Conservation (phyloP, 2,797 vertebrate genomes). For the Simalia tracyae region DNA sequence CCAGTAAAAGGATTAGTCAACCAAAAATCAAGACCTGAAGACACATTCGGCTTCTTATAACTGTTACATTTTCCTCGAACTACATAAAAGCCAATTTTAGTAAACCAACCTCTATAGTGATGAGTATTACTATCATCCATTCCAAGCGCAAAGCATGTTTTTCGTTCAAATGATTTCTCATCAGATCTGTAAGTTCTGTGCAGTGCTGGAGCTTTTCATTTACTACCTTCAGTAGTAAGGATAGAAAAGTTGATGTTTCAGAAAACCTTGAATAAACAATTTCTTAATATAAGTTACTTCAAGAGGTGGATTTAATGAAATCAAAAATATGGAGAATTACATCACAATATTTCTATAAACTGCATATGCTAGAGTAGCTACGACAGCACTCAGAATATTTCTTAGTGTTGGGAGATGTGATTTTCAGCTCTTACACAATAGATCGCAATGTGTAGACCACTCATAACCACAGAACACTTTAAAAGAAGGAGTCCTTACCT, state of each 20-base stretch:
- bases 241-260: background rate
- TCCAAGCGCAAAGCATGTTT: conserved; percentile 91
- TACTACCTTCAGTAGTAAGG: conserved; percentile 81
- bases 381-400: background rate
- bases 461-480: background rate
- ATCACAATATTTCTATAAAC: background rate
- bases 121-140: conserved; percentile 98
- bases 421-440: background rate
- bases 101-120: conserved; percentile 89
- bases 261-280: background rate
- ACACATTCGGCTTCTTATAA: background rate
- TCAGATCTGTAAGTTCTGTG: conserved; percentile 92
- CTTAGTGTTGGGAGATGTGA: background rate
- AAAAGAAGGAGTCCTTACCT: background rate
- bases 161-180: conserved; percentile 95
- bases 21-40: background rate
- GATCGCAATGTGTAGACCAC: background rate
- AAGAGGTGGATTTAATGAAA: background rate
- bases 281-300: background rate
- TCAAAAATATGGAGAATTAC: background rate
- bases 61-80: background rate
- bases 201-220: conserved; percentile 98
- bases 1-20: background rate
- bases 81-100: background rate
- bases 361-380: background rate